Evolutionary conservation across 2,888 invertebrate genomes (phyloP).

Genomic region (Tyria jacobaeae): DNA sequence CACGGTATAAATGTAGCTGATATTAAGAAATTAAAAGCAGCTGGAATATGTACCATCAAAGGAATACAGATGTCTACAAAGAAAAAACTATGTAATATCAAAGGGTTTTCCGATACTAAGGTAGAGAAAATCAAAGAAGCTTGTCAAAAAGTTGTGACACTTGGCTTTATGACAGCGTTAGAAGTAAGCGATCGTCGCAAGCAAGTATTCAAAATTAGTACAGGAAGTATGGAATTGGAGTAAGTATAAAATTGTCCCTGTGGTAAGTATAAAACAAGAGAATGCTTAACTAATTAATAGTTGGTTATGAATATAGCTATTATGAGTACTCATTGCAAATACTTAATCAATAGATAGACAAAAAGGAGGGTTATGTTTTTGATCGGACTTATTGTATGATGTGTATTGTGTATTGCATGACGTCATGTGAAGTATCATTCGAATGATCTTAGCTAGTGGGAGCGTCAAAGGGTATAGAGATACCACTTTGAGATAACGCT

Average conservation of each 20-base stretch:
- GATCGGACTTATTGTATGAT: too few relatives aligned
- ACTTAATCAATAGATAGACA: neutral
- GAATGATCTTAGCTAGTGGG: too few relatives aligned
- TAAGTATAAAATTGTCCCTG: constrained; percentile 71
- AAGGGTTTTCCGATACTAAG: constrained; percentile 92
- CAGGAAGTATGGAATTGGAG: constrained; percentile 90
- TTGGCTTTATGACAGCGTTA: constrained; percentile 91
- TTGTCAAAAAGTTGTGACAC: constrained; percentile 88
- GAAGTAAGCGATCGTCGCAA: constrained; percentile 91
- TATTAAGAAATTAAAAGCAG: constrained; percentile 91
- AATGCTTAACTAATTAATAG: neutral
- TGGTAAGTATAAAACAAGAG: neutral
- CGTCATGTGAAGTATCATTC: too few relatives aligned
- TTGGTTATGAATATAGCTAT: neutral
- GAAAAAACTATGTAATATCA: constrained; percentile 90
- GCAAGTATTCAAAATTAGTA: constrained; percentile 90
- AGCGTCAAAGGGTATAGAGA: too few relatives aligned
- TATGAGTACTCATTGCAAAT: neutral
- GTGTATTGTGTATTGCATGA: too few relatives aligned
- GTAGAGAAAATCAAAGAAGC: constrained; percentile 93
- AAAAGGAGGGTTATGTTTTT: too few relatives aligned
- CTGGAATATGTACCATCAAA: constrained; percentile 93
- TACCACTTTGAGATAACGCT: too few relatives aligned
- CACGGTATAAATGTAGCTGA: constrained; percentile 90
- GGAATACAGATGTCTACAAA: constrained; percentile 93